Evolutionary conservation across 2,888 invertebrate genomes (phyloP).

Genomic region (Epicampocera succincta): DNA sequence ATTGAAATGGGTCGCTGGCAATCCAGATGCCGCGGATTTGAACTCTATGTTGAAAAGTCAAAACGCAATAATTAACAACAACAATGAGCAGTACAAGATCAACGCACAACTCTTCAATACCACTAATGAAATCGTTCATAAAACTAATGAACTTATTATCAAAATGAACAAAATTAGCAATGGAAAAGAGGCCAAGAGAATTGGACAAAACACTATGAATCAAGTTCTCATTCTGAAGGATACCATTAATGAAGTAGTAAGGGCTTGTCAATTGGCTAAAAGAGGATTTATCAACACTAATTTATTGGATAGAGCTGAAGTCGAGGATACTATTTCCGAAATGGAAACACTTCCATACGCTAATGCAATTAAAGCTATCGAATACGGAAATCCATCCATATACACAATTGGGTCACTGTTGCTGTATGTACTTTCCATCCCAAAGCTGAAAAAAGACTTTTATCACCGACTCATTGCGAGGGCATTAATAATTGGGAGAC

Average conservation of each 20-base stretch:
- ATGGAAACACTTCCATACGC: too few species aligned
- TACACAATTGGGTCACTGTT: not conserved
- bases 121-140: too few species aligned
- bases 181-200: not conserved
- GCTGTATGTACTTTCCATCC: slow-evolving; percentile 10
- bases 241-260: slow-evolving; percentile 1
- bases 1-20: slow-evolving; percentile 18
- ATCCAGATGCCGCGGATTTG: slow-evolving; percentile 20
- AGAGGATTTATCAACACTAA: slow-evolving; percentile 6
- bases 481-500: not conserved
- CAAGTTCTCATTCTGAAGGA: too few species aligned
- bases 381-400: not conserved
- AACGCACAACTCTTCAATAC: too few species aligned
- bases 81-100: too few species aligned
- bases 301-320: too few species aligned
- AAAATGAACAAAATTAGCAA: too few species aligned
- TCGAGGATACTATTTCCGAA: too few species aligned
- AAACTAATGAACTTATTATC: too few species aligned
- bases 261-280: slow-evolving; percentile 19
- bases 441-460: slow-evolving; percentile 12
- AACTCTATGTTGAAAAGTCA: not conserved
- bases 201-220: too few species aligned
- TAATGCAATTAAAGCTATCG: not conserved
- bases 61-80: not conserved
- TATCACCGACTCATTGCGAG: not conserved